Percentiles rank a stretch among this genome's conserved stretches.
Conservation (phyloP, 2,113 vertebrate species). For the Aegithalos caudatus region DNA sequence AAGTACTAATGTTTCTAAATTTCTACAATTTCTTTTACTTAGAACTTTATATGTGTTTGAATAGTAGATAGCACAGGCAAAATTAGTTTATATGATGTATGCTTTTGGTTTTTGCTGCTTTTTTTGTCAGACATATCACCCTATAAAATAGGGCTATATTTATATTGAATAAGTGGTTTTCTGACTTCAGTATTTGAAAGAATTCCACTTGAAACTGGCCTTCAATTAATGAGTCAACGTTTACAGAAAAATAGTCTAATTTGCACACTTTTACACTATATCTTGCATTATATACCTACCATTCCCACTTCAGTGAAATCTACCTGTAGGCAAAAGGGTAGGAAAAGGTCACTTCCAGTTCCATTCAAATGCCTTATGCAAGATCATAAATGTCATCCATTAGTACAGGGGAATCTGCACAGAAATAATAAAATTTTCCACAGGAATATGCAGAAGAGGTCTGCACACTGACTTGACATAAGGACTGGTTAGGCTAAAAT, state of each 20-base stretch:
- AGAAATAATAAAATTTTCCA: neutral
- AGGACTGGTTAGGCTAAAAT: neutral
- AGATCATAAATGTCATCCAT: neutral
- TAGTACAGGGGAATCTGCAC: neutral
- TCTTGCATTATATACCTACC: neutral
- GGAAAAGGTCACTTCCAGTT: neutral
- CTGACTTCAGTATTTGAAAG: neutral
- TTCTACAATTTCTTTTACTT: conserved; percentile 35
- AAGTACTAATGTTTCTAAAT: conserved; percentile 26
- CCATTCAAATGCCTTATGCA: neutral
- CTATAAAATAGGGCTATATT: neutral
- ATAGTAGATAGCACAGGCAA: neutral
- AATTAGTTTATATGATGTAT: neutral
- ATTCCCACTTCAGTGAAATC: neutral
- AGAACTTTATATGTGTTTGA: neutral
- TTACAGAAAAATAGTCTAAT: neutral
- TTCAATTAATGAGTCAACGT: neutral
- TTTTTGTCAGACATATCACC: neutral
- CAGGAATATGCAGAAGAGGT: neutral
- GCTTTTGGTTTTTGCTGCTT: neutral
- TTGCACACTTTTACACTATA: neutral
- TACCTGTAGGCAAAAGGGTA: neutral
- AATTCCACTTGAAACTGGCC: neutral
- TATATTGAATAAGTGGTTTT: neutral
- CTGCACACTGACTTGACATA: neutral